Conservation (phyloP, 2,888 invertebrate genomes). For the Andrena flavipes region DNA sequence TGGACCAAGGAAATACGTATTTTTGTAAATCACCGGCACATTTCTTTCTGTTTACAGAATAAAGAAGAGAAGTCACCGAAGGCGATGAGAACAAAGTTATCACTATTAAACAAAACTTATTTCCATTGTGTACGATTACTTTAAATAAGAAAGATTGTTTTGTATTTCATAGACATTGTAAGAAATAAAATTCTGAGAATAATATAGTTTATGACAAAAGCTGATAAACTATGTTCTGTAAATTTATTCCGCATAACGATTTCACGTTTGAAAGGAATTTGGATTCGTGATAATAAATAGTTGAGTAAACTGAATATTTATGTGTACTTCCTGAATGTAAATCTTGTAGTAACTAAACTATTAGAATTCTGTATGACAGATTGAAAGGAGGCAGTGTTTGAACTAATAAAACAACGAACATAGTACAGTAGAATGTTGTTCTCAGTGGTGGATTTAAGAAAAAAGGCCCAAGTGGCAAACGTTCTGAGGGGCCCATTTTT, state of each 20-base stretch:
- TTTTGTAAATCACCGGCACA: constrained; percentile 18
- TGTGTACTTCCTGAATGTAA: constrained; percentile 13
- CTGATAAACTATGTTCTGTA: background rate
- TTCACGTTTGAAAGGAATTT: background rate
- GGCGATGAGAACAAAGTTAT: constrained; percentile 74
- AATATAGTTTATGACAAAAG: constrained; percentile 19
- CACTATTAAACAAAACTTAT: constrained; percentile 32
- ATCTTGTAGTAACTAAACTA: background rate
- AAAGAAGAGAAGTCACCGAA: constrained; percentile 81
- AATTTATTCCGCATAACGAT: background rate
- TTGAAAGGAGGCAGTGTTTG: background rate
- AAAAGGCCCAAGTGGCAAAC: too few species aligned
- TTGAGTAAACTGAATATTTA: constrained; percentile 12
- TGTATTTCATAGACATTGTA: constrained; percentile 37
- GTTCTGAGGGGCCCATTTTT: too few species aligned
- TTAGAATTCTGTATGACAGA: background rate
- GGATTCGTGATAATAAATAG: constrained; percentile 13
- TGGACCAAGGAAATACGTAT: constrained; percentile 17
- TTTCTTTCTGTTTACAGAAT: constrained; percentile 70
- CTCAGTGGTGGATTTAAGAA: too few species aligned
- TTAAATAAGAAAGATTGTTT: constrained; percentile 34
- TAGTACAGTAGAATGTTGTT: background rate
- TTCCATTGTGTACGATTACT: constrained; percentile 40
- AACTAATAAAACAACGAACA: background rate
- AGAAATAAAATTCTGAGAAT: constrained; percentile 22